Base-by-base conservation (phyloP, 2,113 vertebrate genomes). In the Dipodomys spectabilis region DNA sequence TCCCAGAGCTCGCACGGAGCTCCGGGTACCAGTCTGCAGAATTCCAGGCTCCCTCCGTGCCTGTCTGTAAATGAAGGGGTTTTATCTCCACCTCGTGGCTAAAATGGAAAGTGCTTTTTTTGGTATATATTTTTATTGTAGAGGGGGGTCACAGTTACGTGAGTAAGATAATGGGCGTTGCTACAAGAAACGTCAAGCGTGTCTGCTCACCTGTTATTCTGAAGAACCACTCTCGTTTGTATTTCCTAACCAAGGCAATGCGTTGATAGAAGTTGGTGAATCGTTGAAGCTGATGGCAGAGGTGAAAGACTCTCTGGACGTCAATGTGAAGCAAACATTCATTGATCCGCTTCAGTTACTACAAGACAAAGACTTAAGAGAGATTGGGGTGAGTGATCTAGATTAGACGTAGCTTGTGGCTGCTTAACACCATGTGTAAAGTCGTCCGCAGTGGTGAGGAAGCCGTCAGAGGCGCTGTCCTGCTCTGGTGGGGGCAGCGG, bases 281-380 rank as follows among this genome's bases (percentile, higher is more conserved):
- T 98, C 99, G 95, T 98, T 99, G 99, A 99, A 99, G 93, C 99
- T 99, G 83, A 99, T 99, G 99, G 99, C 98, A 0, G 99, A 99
- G 39, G 98, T 99, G 96, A 99, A 99, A 88, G 99, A 99, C 85
- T 99, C 98, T 0, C 98, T 99, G 60, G 99, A 99, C 97, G 99
- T 99, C 95, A 99, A 97, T 0, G 99, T 99, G 92, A 99, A 99
- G 95, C 99, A 99, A 94, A 99, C 99, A 93, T 99, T 99, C 92
- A 98, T 99, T 60, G 99, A 99, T 92, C 99, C 99, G 2, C 97
- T 99, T 75, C 99, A 99, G 96, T 98, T 98, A 79, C 79, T 99
- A 49, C 99, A 99, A 94, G 99, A 99, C 92, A 99, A 99, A 98
- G 99, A 99, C 95, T 98, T 99, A 71, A 99, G 98, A 97, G 99